These are phyloP conservation scores for Lithodes maja DNA, from an alignment of 2,888 invertebrate genomes.

Conservation along the genomic window DNA sequence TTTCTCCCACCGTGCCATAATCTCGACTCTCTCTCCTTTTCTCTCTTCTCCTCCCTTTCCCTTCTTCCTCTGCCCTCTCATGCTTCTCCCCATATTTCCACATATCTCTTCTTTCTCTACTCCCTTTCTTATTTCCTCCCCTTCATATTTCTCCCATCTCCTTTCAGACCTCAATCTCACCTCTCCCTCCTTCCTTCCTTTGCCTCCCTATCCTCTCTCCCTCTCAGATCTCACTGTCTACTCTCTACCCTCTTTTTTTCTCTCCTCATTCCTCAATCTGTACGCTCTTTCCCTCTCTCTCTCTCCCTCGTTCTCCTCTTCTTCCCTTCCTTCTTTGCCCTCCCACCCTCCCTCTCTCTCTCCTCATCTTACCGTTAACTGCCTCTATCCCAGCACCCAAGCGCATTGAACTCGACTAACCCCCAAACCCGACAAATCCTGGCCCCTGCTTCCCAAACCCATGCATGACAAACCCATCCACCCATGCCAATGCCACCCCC, in stretches of 20 bases:
- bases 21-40: neutral
- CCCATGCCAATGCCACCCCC: too few species aligned
- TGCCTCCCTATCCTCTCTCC: neutral
- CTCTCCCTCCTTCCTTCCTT: neutral
- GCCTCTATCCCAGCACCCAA: neutral
- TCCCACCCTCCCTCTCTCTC: conserved; percentile 15
- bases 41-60: neutral
- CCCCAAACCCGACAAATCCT: neutral
- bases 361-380: neutral
- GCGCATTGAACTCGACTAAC: neutral
- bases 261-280: neutral
- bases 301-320: neutral
- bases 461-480: too few species aligned
- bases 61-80: neutral
- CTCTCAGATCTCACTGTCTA: neutral
- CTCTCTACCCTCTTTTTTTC: neutral
- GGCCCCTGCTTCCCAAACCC: too few species aligned
- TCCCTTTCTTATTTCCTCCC: conserved; percentile 21
- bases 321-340: neutral
- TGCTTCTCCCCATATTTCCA: neutral
- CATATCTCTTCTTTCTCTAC: neutral
- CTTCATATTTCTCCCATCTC: neutral
- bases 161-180: neutral
- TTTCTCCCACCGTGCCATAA: neutral
- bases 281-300: neutral